Base-by-base conservation (phyloP, 2,888 invertebrate species). In the Leptinotarsa haldemani region DNA sequence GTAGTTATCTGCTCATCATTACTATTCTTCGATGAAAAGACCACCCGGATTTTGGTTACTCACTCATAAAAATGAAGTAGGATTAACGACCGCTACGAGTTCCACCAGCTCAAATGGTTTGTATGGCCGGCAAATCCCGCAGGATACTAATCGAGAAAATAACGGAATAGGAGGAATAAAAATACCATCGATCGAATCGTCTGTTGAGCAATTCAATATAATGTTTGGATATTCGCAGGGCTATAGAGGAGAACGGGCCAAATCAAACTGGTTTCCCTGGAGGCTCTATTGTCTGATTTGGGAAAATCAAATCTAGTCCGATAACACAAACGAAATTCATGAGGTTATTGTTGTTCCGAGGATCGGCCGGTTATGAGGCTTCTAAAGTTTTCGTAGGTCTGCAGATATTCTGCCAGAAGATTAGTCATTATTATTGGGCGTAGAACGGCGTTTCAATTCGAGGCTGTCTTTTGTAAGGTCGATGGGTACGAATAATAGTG, bases 231-330 rank as follows among this genome's bases (percentile, higher is more conserved):
- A 71, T 69, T 69, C 71, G 64, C 69, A 50, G 22, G 65, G 65
- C 66, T 71, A 58, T 40, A 15, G 46, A 71, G 66, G 72, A 67
- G 69, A 71, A 70, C 66, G 70, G 65, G 66, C 58, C 71, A 64
- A 76, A 76, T 76, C 74, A 74, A 72, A 72, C 71, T 46, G 46
- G 61, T 68, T 72, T 72, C 68, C 76, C 74, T 65, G 46, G 18
- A 9, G 76, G 74, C 58, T 69, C 71, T 67, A 69, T 76, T 76
- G 76, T 76, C 74, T 71, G 74, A 76, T 72, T 72, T 69, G 74
- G 20, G 70, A 70, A 74, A 74, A 74, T 76, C 72, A 72, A 71
- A 76, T 73, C 71, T 76, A 52, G 67, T 70, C 69, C 67, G 70
- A 74, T 63, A 67, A 63, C 70, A 63, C 52, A n/a, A 70, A 70